Evolutionary conservation across 1,140 invertebrate genomes (phyloP).

Genomic region (Chrysoperla carnea): DNA sequence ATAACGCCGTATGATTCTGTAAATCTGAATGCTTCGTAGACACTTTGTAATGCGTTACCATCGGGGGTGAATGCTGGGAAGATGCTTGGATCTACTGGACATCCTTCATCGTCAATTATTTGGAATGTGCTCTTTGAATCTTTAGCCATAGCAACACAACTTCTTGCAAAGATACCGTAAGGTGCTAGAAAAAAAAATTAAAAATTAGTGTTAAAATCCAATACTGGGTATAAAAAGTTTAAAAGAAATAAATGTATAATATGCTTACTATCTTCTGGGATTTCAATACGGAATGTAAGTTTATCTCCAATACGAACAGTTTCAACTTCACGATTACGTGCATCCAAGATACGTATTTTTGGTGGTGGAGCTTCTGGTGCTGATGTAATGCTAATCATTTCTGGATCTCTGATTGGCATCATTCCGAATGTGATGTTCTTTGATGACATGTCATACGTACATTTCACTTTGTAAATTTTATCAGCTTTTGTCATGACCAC

Average conservation of each 20-base stretch:
- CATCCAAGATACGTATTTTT: slow-evolving; percentile 79
- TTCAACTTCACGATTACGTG: slow-evolving; percentile 69
- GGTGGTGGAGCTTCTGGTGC: slow-evolving; percentile 87
- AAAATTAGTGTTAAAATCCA: background rate
- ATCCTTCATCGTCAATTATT: slow-evolving; percentile 89
- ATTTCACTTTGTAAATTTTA: slow-evolving; percentile 93
- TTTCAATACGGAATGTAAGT: slow-evolving; percentile 88
- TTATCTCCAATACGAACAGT: slow-evolving; percentile 89
- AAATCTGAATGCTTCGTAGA: slow-evolving; percentile 89
- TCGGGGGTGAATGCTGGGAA: slow-evolving; percentile 82
- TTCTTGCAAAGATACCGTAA: slow-evolving; percentile 88
- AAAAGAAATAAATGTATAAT: slow-evolving; percentile 3
- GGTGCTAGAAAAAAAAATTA: slow-evolving; percentile 47
- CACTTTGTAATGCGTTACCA: slow-evolving; percentile 72
- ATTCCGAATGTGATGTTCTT: slow-evolving; percentile 94
- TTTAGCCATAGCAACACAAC: slow-evolving; percentile 92
- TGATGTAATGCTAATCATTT: slow-evolving; percentile 89
- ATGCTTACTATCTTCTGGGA: slow-evolving; percentile 82
- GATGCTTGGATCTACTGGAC: slow-evolving; percentile 81
- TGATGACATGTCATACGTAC: slow-evolving; percentile 90
- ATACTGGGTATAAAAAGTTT: too few relatives aligned
- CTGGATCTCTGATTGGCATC: slow-evolving; percentile 85
- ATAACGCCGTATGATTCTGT: slow-evolving; percentile 93
- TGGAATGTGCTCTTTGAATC: slow-evolving; percentile 91
- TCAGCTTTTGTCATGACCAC: slow-evolving; percentile 94